phyloP scores from a whole-genome alignment of 1,140 invertebrate species.

The Polypedilum vanderplanki region DNA sequence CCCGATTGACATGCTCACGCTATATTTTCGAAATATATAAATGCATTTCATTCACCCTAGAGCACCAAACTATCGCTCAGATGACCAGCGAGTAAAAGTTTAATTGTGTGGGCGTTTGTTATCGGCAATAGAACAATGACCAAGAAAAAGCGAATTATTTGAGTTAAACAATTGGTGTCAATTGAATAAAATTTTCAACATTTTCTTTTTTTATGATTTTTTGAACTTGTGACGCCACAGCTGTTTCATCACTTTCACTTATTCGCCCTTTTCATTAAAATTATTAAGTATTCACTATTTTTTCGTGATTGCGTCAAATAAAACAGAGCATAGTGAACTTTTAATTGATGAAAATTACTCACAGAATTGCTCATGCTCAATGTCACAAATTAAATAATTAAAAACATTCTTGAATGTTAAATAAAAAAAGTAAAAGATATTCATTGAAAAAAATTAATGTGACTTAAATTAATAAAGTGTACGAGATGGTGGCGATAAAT shows the following conservation, averaged over 20 bases:
- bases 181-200: not conserved
- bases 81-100: no score
- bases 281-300: no score
- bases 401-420: not conserved
- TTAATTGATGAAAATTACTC: no score
- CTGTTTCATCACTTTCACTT: slow-evolving; percentile 13
- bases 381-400: slow-evolving; percentile 14
- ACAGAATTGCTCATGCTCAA: not conserved
- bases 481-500: slow-evolving; percentile 21
- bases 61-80: no score
- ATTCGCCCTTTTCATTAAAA: no score
- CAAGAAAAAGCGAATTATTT: no score
- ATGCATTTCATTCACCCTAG: no score
- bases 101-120: no score
- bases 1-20: not conserved
- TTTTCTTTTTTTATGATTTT: not conserved
- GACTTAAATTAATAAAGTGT: slow-evolving; percentile 11
- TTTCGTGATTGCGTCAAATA: no score
- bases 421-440: not conserved
- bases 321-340: no score
- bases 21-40: slow-evolving; percentile 10
- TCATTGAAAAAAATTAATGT: slow-evolving; percentile 3
- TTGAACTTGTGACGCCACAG: not conserved
- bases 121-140: no score
- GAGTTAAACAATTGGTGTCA: not conserved